These are phyloP conservation scores for Passer montanus DNA, from an alignment of 2,113 vertebrate species.

Conservation along the genomic window DNA sequence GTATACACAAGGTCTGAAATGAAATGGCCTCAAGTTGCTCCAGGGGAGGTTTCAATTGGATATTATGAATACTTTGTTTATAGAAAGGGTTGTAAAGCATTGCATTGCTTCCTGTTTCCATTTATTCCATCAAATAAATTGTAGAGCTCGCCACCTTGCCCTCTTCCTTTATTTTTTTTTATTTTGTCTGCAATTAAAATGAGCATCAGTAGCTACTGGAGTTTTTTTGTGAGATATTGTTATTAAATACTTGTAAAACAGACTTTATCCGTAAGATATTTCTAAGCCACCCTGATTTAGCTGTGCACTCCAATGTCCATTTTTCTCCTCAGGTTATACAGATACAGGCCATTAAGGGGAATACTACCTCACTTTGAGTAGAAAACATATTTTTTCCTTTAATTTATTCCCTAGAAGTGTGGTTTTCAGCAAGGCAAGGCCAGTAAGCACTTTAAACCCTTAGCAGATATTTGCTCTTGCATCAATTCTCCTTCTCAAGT, in stretches of 20 bases:
- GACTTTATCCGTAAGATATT: not conserved
- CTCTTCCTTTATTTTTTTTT: not conserved
- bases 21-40: not conserved
- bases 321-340: not conserved
- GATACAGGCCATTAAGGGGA: not conserved
- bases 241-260: not conserved
- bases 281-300: not conserved
- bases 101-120: not conserved
- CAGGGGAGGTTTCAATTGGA: not conserved
- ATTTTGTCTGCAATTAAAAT: not conserved
- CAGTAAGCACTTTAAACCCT: not conserved
- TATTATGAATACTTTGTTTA: not conserved
- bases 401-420: not conserved
- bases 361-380: not conserved
- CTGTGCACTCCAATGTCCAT: not conserved
- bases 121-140: not conserved
- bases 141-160: not conserved
- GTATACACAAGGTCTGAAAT: not conserved
- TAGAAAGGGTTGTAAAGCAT: not conserved
- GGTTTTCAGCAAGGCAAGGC: not conserved
- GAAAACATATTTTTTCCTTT: not conserved
- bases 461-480: not conserved
- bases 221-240: not conserved
- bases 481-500: not conserved
- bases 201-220: not conserved